A percentile compares a stretch with the other conserved stretches of the same genome.
phyloP scores from a whole-genome alignment of 64 coral and sea anemone genomes.

The Dendronephthya gigantea region DNA sequence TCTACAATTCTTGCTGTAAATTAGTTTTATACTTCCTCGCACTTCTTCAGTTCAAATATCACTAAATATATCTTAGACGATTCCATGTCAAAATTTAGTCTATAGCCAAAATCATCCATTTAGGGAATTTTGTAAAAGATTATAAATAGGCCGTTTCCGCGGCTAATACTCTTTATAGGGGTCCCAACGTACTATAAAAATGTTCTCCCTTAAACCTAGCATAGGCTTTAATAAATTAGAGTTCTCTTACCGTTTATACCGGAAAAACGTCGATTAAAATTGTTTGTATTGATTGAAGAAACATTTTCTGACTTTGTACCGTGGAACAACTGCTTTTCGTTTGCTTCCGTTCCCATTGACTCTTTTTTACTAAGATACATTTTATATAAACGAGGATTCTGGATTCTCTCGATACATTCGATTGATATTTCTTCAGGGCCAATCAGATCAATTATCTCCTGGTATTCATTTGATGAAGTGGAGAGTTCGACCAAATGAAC shows the following conservation, averaged over 20 bases:
- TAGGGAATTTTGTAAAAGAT: no score
- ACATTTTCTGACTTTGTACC: not conserved
- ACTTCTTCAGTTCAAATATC: no score
- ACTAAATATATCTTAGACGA: no score
- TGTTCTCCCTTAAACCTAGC: not conserved
- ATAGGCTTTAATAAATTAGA: not conserved
- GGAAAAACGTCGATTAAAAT: not conserved
- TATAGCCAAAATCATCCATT: no score
- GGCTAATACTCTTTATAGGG: no score
- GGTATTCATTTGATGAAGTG: not conserved
- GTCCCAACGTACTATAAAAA: no score
- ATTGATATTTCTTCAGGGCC: not conserved
- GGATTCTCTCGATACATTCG: not conserved
- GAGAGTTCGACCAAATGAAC: not conserved
- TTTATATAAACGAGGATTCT: not conserved
- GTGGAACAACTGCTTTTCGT: not conserved
- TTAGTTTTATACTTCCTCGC: no score
- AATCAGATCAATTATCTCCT: not conserved
- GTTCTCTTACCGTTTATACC: not conserved
- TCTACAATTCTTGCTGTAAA: no score
- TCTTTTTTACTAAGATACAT: not conserved
- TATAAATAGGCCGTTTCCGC: no score
- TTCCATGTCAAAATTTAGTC: no score
- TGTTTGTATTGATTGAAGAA: not conserved
- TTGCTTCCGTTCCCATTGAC: not conserved